phyloP scores from a whole-genome alignment of 2,113 vertebrate genomes.

The Chloroceryle aenea region DNA sequence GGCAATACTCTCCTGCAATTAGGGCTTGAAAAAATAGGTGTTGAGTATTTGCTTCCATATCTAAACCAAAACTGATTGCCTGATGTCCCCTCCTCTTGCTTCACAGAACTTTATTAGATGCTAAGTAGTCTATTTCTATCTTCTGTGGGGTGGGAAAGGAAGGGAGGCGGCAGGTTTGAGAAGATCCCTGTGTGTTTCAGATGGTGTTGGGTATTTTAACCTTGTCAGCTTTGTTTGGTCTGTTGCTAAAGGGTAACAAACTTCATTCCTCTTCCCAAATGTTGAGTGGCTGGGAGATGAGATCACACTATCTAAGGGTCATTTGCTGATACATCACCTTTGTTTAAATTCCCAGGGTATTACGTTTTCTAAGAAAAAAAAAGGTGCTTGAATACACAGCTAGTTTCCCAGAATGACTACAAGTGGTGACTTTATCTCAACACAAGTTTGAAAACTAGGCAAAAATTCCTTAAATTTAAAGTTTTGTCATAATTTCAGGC shows the following conservation, averaged over 20 bases:
- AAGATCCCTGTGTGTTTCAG: not conserved
- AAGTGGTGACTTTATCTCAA: not conserved
- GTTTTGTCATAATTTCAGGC: not conserved
- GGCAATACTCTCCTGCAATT: not conserved
- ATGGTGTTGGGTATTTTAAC: not conserved
- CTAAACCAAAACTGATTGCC: not conserved
- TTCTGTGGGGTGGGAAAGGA: not conserved
- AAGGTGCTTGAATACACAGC: not conserved
- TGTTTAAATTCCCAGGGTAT: slow-evolving; percentile 42
- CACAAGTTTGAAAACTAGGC: not conserved
- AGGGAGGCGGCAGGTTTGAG: not conserved
- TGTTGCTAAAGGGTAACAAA: slow-evolving; percentile 8
- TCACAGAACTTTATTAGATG: not conserved
- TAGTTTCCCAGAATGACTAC: not conserved
- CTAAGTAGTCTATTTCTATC: not conserved
- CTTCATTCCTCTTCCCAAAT: slow-evolving; percentile 1
- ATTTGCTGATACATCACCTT: slow-evolving; percentile 47
- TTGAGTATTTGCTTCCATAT: not conserved
- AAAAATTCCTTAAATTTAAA: not conserved
- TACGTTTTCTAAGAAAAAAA: not conserved
- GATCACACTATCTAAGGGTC: not conserved
- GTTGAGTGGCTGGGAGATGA: slow-evolving; percentile 23
- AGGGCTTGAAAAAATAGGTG: not conserved
- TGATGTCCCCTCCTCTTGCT: not conserved
- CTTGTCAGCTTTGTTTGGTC: not conserved